phyloP scores from a whole-genome alignment of 2,797 vertebrate species.

The Lateolabrax maculatus region DNA sequence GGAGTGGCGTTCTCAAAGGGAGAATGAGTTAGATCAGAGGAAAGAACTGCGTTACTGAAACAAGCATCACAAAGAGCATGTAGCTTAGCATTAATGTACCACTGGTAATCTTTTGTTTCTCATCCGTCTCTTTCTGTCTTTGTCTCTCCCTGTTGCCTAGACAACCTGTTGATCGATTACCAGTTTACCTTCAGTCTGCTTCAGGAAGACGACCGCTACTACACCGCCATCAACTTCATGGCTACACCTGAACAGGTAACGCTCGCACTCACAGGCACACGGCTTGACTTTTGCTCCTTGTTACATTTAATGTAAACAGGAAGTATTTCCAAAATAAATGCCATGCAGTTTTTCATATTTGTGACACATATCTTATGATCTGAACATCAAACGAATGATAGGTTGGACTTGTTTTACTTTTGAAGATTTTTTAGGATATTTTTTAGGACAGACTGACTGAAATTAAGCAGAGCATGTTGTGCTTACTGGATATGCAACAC shows the following conservation, averaged over 20 bases:
- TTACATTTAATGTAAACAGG: not conserved
- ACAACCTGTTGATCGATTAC: slow-evolving; percentile 97
- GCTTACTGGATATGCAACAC: not conserved
- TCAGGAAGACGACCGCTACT: slow-evolving; percentile 97
- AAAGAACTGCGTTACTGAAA: not conserved
- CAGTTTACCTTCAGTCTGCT: slow-evolving; percentile 98
- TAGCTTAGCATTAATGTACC: not conserved
- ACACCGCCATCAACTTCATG: slow-evolving; percentile 98
- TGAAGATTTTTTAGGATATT: too few relatives aligned
- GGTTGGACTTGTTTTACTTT: not conserved
- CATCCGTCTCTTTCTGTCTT: not conserved
- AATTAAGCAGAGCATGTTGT: rapidly evolving
- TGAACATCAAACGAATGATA: not conserved
- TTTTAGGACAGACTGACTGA: rapidly evolving
- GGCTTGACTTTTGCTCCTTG: too few relatives aligned
- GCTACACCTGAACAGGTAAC: slow-evolving; percentile 96
- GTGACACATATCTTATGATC: not conserved
- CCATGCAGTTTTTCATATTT: not conserved
- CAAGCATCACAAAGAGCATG: not conserved
- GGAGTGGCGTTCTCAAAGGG: not conserved
- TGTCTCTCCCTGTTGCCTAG: slow-evolving; percentile 76
- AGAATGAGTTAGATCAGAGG: not conserved
- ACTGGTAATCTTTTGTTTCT: not conserved
- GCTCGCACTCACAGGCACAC: not conserved
- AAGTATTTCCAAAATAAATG: not conserved